Evolutionary conservation across 2,113 vertebrate genomes (phyloP).

Genomic region (Calyptommatus sinebrachiatus): DNA sequence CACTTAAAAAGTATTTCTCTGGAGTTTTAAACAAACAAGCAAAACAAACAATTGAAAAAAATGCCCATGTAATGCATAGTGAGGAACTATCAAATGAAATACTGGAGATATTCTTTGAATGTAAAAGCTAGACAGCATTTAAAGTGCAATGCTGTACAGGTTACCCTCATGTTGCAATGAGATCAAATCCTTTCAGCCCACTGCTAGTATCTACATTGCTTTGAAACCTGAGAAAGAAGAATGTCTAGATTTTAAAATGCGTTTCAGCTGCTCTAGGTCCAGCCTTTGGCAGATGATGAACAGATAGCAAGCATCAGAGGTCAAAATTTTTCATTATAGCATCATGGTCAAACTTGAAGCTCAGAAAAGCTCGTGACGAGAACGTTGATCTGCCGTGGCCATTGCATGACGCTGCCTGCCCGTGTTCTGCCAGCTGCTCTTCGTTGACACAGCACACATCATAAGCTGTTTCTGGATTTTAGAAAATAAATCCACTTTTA

Average conservation of each 20-base stretch:
- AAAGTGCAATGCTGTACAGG: conserved; percentile 73
- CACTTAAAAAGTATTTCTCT: conserved; percentile 25
- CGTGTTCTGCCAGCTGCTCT: conserved; percentile 66
- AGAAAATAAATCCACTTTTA: conserved; percentile 40
- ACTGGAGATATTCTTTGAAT: conserved; percentile 66
- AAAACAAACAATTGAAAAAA: conserved; percentile 53
- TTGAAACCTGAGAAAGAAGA: conserved; percentile 76
- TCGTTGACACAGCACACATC: conserved; percentile 72
- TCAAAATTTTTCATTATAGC: conserved; percentile 96
- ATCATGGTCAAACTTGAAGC: conserved; percentile 91
- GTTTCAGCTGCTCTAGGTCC: conserved; percentile 50
- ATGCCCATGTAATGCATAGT: conserved; percentile 67
- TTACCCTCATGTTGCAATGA: conserved; percentile 59
- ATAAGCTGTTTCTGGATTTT: conserved; percentile 63
- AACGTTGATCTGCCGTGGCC: conserved; percentile 75
- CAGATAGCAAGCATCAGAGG: conserved; percentile 68
- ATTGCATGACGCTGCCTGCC: conserved; percentile 67
- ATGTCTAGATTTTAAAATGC: conserved; percentile 66
- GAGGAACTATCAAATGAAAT: conserved; percentile 66
- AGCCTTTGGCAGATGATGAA: not conserved
- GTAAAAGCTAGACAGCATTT: conserved; percentile 70
- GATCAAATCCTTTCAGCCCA: conserved; percentile 65
- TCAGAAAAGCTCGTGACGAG: conserved; percentile 89
- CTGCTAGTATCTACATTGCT: conserved; percentile 69
- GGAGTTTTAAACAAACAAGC: conserved; percentile 34